A percentile compares a stretch with the other conserved stretches of the same genome.
Conservation (phyloP, 2,888 invertebrate species). For the Phorcus lineatus region DNA sequence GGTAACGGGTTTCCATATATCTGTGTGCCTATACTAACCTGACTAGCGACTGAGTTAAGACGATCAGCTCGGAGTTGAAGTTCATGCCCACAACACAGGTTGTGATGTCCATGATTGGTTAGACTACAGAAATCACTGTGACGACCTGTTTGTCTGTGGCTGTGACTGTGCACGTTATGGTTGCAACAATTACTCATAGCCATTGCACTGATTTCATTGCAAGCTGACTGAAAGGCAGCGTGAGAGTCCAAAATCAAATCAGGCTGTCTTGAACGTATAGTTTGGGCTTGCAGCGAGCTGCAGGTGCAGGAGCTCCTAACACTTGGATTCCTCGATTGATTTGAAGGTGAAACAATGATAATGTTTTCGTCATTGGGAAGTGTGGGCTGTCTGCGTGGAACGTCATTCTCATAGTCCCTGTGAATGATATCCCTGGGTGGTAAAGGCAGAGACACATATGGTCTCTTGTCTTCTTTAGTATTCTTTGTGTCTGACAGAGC, state of each 20-base stretch:
- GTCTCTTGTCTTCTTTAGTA: no score
- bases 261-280: background rate
- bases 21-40: constrained; percentile 1
- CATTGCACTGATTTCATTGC: background rate
- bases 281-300: background rate
- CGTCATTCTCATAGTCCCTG: background rate
- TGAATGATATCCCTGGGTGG: no score
- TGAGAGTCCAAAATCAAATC: constrained; percentile 1
- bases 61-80: background rate
- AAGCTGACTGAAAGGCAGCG: background rate
- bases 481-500: no score
- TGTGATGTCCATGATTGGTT: background rate
- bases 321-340: background rate
- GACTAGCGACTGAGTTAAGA: constrained; percentile 8
- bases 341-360: background rate
- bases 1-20: background rate
- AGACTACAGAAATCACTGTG: background rate
- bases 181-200: background rate
- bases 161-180: background rate
- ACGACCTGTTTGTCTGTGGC: background rate
- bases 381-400: no score
- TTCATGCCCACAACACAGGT: background rate
- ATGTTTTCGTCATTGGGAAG: background rate
- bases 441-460: no score
- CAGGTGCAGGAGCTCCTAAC: background rate